Percentiles rank a stretch among this genome's conserved stretches.
Conservation (phyloP, 2,113 vertebrate genomes). For the Ameiurus melas region DNA sequence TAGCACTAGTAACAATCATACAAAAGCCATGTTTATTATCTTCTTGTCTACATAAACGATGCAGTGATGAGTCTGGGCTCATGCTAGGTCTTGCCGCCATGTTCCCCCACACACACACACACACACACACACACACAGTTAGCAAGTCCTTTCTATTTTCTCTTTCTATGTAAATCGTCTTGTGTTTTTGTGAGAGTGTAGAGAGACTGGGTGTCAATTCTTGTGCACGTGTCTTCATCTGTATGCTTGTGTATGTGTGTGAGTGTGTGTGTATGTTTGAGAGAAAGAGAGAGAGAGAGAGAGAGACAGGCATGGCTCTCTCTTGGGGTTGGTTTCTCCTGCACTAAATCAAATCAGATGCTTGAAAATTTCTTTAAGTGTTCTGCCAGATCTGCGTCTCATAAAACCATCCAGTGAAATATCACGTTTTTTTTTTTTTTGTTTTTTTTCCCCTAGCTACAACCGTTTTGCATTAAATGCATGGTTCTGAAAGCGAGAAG, state of each 20-base stretch:
- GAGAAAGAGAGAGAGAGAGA: background rate
- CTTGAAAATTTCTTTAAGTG: slow-evolving; percentile 10
- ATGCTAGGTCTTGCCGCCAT: background rate
- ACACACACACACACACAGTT: background rate
- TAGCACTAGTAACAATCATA: background rate
- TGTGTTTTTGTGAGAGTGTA: background rate
- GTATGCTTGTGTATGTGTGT: background rate
- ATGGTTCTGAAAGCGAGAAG: background rate
- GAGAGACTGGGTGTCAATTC: background rate
- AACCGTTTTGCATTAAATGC: background rate
- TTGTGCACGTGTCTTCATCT: background rate
- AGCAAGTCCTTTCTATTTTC: background rate
- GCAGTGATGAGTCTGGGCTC: background rate
- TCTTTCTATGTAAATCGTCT: background rate
- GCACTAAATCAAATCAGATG: slow-evolving; percentile 5
- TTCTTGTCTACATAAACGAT: too few relatives aligned
- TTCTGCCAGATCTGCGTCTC: slow-evolving; percentile 5
- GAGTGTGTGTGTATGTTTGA: background rate
- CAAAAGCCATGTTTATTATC: too few relatives aligned
- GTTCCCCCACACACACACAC: background rate
- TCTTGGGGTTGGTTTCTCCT: background rate
- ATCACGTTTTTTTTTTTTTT: background rate
- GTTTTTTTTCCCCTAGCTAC: background rate
- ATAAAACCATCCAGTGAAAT: background rate
- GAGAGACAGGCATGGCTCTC: background rate